These are phyloP conservation scores for Carposina sasakii DNA, from an alignment of 1,140 invertebrate species.

Conservation along the genomic window DNA sequence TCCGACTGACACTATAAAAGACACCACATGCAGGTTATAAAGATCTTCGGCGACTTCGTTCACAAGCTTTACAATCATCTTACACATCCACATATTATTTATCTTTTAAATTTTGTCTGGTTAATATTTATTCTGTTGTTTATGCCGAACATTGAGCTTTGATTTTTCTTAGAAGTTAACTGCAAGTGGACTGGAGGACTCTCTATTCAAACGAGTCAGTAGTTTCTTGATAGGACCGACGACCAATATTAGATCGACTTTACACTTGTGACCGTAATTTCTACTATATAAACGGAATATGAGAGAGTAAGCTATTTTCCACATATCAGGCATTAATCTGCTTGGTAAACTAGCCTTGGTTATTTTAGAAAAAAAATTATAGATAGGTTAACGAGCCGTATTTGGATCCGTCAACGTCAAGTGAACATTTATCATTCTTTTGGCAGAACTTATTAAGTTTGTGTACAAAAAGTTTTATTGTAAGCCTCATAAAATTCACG, in stretches of 20 bases:
- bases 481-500: no score
- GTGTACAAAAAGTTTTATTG: no score
- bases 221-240: conserved; percentile 51
- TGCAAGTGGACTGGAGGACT: conserved; percentile 14
- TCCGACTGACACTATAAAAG: conserved; percentile 54
- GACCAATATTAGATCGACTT: conserved; percentile 55
- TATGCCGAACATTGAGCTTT: no score
- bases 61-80: conserved; percentile 50
- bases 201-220: conserved; percentile 33
- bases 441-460: no score
- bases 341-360: no score
- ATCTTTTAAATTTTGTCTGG: not conserved
- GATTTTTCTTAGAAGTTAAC: no score
- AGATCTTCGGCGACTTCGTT: conserved; percentile 48
- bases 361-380: no score
- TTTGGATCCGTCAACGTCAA: no score
- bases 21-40: conserved; percentile 51
- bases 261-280: conserved; percentile 55
- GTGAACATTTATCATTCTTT: no score
- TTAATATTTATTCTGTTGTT: not conserved
- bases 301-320: conserved; percentile 61
- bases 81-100: conserved; percentile 55
- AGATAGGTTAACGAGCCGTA: no score
- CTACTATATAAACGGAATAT: conserved; percentile 50
- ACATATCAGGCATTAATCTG: no score